Evolutionary conservation across 2,888 invertebrate species (phyloP).

Genomic region (Auanema freiburgensis): DNA sequence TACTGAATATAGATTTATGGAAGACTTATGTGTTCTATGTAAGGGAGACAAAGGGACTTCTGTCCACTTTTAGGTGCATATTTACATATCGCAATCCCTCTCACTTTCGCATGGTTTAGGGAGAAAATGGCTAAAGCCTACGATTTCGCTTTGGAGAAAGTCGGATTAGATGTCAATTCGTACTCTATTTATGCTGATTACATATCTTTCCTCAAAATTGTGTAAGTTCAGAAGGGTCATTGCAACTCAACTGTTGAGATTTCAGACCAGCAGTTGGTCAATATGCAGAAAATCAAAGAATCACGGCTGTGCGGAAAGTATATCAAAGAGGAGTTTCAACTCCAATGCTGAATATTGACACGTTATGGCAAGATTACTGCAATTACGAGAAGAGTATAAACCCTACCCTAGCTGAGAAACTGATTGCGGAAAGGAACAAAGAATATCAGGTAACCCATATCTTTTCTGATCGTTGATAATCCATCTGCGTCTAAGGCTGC

Average conservation of each 20-base stretch:
- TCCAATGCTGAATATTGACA: conserved; percentile 94
- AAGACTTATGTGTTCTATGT: conserved; percentile 95
- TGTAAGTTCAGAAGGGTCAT: conserved; percentile 49
- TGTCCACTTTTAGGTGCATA: conserved; percentile 81
- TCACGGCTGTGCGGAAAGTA: conserved; percentile 93
- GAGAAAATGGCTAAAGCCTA: conserved; percentile 99
- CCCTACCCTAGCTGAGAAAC: conserved; percentile 87
- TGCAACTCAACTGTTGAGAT: neutral
- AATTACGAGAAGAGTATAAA: conserved; percentile 87
- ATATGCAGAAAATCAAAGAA: conserved; percentile 98
- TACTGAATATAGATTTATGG: conserved; percentile 98
- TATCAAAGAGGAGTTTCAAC: conserved; percentile 94
- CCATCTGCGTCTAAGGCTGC: conserved; percentile 34
- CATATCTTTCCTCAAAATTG: conserved; percentile 80
- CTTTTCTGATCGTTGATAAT: conserved; percentile 4
- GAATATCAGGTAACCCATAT: conserved; percentile 81
- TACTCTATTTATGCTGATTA: conserved; percentile 98
- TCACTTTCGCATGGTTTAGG: conserved; percentile 68
- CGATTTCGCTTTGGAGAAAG: conserved; percentile 97
- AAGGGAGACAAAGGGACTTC: conserved; percentile 90
- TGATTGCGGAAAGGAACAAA: conserved; percentile 91
- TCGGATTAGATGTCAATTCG: conserved; percentile 96
- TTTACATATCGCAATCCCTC: conserved; percentile 2
- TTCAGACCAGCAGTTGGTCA: conserved; percentile 87
- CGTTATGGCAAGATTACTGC: conserved; percentile 91